Evolutionary conservation across 1,140 invertebrate species (phyloP).

Genomic region (Holcopasites calliopsidis): DNA sequence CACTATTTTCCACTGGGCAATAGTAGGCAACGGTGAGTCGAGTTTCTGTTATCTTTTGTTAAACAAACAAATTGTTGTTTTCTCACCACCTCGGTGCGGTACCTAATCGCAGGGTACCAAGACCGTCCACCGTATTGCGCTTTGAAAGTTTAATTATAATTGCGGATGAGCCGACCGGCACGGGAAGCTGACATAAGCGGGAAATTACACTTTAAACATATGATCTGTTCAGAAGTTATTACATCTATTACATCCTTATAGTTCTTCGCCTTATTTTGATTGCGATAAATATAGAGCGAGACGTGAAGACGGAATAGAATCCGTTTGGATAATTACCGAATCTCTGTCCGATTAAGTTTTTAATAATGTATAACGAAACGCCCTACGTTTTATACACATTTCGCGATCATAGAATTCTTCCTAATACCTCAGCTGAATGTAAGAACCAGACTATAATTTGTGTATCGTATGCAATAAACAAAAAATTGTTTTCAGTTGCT

Average conservation of each 20-base stretch:
- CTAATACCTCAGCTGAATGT: background rate
- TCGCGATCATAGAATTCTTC: background rate
- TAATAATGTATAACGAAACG: background rate
- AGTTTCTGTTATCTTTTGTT: background rate
- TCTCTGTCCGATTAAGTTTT: no score
- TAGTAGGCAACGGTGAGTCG: background rate
- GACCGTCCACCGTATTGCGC: background rate
- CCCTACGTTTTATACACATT: background rate
- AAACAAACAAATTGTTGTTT: background rate
- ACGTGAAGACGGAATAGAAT: background rate
- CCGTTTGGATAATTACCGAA: slow-evolving; percentile 1
- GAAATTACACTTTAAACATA: slow-evolving; percentile 40
- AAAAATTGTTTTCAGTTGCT: background rate
- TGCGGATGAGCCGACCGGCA: slow-evolving; percentile 19
- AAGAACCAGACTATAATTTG: background rate
- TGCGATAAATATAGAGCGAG: background rate
- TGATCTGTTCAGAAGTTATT: background rate
- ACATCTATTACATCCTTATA: background rate
- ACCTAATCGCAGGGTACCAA: background rate
- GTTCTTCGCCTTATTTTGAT: background rate
- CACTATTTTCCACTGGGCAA: background rate
- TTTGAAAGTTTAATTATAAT: slow-evolving; percentile 35
- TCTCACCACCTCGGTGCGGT: background rate
- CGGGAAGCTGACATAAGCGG: slow-evolving; percentile 32
- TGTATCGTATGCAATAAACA: background rate